A percentile compares a stretch with the other conserved stretches of the same genome.
phyloP scores from a whole-genome alignment of 2,113 vertebrate species.

The Phyllopteryx taeniolatus region DNA sequence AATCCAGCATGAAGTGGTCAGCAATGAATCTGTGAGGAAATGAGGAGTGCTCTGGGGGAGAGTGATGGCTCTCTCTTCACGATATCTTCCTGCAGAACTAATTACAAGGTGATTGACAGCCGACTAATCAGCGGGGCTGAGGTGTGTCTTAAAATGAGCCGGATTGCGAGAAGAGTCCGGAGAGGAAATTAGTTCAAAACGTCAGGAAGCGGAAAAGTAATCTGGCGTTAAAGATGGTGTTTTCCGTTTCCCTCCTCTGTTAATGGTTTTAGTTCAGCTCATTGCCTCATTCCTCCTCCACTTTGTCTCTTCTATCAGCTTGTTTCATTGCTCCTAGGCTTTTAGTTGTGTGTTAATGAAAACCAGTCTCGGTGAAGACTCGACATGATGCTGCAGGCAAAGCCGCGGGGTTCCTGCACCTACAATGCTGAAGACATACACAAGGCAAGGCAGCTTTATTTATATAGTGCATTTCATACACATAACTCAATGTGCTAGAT shows the following conservation, averaged over 20 bases:
- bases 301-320: constrained; percentile 15
- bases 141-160: constrained; percentile 57
- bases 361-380: constrained; percentile 22
- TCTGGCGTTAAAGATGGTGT: constrained; percentile 15
- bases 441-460: neutral
- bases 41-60: constrained; percentile 12
- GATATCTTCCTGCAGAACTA: constrained; percentile 60
- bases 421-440: neutral
- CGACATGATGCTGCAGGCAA: constrained; percentile 38
- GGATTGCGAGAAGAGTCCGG: constrained; percentile 35
- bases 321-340: constrained; percentile 31
- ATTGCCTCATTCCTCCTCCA: constrained; percentile 29
- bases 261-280: constrained; percentile 27
- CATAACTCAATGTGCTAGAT: too few relatives aligned
- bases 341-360: constrained; percentile 32
- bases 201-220: neutral
- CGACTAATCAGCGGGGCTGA: constrained; percentile 59
- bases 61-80: constrained; percentile 49
- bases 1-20: constrained; percentile 19
- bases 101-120: constrained; percentile 68
- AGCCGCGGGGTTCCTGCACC: constrained; percentile 27
- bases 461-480: neutral
- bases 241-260: constrained; percentile 17
- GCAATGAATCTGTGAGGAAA: constrained; percentile 23
- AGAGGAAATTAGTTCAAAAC: constrained; percentile 8